These are phyloP conservation scores for Drosophila virilis DNA, from an alignment of 1,140 invertebrate genomes.

Conservation along the genomic window DNA sequence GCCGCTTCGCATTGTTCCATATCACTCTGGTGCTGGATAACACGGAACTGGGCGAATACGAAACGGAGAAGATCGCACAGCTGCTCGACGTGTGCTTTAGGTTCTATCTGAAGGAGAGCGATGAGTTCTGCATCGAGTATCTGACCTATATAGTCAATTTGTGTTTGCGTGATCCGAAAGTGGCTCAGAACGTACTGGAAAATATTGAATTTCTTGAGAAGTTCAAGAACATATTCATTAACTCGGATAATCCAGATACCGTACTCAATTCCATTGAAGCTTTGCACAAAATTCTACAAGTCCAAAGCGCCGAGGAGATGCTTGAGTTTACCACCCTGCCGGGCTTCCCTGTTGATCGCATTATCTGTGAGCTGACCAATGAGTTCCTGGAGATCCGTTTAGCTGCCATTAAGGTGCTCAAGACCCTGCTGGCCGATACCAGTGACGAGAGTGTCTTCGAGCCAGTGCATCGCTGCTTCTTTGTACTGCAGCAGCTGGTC, in stretches of 20 bases:
- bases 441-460: slow-evolving; percentile 57
- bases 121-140: slow-evolving; percentile 76
- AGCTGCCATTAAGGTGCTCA: slow-evolving; percentile 59
- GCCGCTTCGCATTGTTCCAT: slow-evolving; percentile 66
- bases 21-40: slow-evolving; percentile 60
- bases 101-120: slow-evolving; percentile 58
- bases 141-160: slow-evolving; percentile 67
- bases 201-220: slow-evolving; percentile 61
- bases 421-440: slow-evolving; percentile 61
- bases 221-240: slow-evolving; percentile 53
- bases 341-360: slow-evolving; percentile 67
- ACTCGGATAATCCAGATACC: slow-evolving; percentile 73
- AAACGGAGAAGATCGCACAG: slow-evolving; percentile 38
- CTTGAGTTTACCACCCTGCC: slow-evolving; percentile 52
- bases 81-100: slow-evolving; percentile 44
- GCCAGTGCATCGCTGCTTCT: slow-evolving; percentile 48
- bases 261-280: slow-evolving; percentile 66
- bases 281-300: slow-evolving; percentile 62
- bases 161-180: slow-evolving; percentile 68
- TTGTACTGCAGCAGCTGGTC: slow-evolving; percentile 69
- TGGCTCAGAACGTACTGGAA: slow-evolving; percentile 50
- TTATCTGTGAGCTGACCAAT: slow-evolving; percentile 72
- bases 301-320: slow-evolving; percentile 58
- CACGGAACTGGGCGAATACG: slow-evolving; percentile 58
- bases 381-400: slow-evolving; percentile 65